phyloP scores from a whole-genome alignment of 1,140 invertebrate genomes.

The Polypedilum vanderplanki region DNA sequence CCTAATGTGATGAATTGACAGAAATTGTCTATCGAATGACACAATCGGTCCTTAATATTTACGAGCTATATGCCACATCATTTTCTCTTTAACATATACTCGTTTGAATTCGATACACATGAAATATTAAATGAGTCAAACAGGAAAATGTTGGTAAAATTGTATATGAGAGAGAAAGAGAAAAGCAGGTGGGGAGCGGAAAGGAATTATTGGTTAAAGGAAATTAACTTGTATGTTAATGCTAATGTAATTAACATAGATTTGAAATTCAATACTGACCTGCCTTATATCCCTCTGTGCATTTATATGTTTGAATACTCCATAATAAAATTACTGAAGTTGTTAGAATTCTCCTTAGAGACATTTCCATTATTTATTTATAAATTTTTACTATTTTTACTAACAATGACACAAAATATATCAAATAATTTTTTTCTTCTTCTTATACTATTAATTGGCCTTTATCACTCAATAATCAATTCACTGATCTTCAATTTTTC shows the following conservation, averaged over 20 bases:
- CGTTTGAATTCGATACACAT: no score
- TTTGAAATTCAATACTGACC: neutral
- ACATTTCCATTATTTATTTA: constrained; percentile 17
- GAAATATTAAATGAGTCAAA: no score
- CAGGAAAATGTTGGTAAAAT: no score
- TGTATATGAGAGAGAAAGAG: no score
- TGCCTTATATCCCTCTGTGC: constrained; percentile 9
- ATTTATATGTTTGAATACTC: constrained; percentile 26
- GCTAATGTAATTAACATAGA: neutral
- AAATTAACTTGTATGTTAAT: neutral
- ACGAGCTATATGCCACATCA: no score
- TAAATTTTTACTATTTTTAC: no score
- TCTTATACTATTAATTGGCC: neutral
- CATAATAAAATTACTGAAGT: constrained; percentile 21
- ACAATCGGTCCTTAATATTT: no score
- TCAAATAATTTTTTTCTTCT: neutral
- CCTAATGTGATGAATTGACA: no score
- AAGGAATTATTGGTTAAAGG: no score
- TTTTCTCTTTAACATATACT: no score
- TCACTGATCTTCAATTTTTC: neutral
- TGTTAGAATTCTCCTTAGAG: neutral
- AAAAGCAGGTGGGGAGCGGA: no score
- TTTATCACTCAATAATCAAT: neutral
- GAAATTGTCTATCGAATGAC: no score
- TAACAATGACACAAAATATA: neutral